A percentile compares a stretch with the other conserved stretches of the same genome.
Evolutionary conservation across 2,888 invertebrate species (phyloP).

Genomic region (Acronicta psi): DNA sequence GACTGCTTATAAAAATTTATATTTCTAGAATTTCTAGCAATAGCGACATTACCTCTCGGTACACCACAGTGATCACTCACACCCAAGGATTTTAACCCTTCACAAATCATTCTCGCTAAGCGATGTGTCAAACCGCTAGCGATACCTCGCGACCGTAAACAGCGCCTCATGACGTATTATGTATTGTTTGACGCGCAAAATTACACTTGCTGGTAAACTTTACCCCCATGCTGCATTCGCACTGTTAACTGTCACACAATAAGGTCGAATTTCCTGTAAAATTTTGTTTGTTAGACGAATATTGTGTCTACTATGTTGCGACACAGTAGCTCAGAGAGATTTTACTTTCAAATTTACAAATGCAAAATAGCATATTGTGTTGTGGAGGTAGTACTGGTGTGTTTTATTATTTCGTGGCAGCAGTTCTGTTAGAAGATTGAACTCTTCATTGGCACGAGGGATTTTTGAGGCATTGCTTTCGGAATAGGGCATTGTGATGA

Average conservation of each 20-base stretch:
- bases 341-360: slow-evolving; percentile 84
- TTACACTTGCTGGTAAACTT: slow-evolving; percentile 51
- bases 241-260: slow-evolving; percentile 51
- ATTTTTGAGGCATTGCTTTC: slow-evolving; percentile 49
- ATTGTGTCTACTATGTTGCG: slow-evolving; percentile 77
- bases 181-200: slow-evolving; percentile 75
- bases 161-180: slow-evolving; percentile 80
- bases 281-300: slow-evolving; percentile 16
- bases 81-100: slow-evolving; percentile 69
- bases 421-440: slow-evolving; percentile 69
- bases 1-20: not conserved
- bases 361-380: slow-evolving; percentile 86
- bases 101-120: slow-evolving; percentile 84
- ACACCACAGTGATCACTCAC: slow-evolving; percentile 51
- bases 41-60: slow-evolving; percentile 14
- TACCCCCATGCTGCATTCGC: slow-evolving; percentile 29
- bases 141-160: slow-evolving; percentile 83
- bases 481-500: slow-evolving; percentile 62
- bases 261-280: slow-evolving; percentile 51
- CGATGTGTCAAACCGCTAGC: slow-evolving; percentile 81
- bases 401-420: slow-evolving; percentile 78
- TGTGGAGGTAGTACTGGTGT: slow-evolving; percentile 65
- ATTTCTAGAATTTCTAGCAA: slow-evolving; percentile 33
- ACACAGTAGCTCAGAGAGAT: slow-evolving; percentile 81
- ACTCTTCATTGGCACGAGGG: slow-evolving; percentile 66